A percentile compares a stretch with the other conserved stretches of the same genome.
phyloP scores from a whole-genome alignment of 2,797 vertebrate species.

The Fratercula arctica region DNA sequence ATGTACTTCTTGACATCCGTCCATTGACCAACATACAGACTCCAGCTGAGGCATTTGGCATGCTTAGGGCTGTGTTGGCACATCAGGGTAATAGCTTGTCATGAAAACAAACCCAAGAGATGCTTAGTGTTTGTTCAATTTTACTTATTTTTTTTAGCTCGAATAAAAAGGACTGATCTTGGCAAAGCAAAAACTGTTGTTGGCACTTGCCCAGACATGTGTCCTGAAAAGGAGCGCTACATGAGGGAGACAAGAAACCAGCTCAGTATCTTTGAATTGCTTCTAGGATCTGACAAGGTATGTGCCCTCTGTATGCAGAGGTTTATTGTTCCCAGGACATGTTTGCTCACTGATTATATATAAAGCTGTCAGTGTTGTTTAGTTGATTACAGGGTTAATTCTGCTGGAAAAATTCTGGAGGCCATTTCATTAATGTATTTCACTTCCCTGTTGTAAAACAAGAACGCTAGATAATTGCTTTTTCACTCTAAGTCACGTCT shows the following conservation, averaged over 20 bases:
- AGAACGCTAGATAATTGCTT: not conserved
- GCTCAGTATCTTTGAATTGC: slow-evolving; percentile 89
- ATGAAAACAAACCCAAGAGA: not conserved
- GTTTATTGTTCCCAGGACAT: not conserved
- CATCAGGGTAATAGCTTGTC: not conserved
- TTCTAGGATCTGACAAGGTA: slow-evolving; percentile 92
- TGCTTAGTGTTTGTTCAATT: not conserved
- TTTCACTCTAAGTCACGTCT: not conserved
- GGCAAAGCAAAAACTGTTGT: slow-evolving; percentile 92
- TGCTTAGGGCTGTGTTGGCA: not conserved
- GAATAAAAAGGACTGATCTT: slow-evolving; percentile 90
- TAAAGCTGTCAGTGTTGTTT: not conserved
- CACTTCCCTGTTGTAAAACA: not conserved
- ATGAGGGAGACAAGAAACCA: slow-evolving; percentile 97
- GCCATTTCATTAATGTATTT: not conserved
- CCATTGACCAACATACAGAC: not conserved
- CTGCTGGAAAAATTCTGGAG: not conserved
- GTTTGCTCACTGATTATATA: not conserved
- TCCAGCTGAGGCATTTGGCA: not conserved
- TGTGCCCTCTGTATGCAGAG: not conserved
- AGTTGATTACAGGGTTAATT: not conserved
- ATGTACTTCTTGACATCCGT: not conserved
- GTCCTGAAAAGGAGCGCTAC: slow-evolving; percentile 97
- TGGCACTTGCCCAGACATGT: slow-evolving; percentile 97
- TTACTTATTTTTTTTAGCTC: slow-evolving; percentile 72